These are phyloP conservation scores for Podarcis lilfordi DNA, from an alignment of 2,797 vertebrate species.

Conservation along the genomic window DNA sequence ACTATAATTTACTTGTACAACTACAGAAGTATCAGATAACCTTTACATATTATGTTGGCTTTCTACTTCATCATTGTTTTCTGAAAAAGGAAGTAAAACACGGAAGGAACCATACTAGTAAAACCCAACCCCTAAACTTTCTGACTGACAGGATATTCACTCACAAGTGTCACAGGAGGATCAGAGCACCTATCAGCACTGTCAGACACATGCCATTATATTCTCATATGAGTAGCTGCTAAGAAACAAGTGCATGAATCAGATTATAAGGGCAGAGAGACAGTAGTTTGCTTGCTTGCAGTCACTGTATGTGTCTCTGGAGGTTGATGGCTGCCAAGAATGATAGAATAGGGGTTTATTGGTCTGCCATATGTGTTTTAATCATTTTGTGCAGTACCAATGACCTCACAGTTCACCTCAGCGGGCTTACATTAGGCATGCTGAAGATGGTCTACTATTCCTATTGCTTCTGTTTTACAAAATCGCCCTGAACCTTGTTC, in stretches of 20 bases:
- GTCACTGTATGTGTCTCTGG: neutral
- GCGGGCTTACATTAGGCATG: neutral
- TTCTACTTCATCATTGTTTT: neutral
- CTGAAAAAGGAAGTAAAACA: neutral
- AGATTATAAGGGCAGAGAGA: neutral
- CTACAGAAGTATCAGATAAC: neutral
- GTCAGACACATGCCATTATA: neutral
- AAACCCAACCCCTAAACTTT: neutral
- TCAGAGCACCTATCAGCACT: no score
- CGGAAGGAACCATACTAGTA: neutral
- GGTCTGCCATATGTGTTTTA: neutral
- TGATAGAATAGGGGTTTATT: neutral
- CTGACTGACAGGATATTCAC: neutral
- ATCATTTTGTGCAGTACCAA: neutral
- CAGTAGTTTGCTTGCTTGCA: neutral
- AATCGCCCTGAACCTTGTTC: neutral
- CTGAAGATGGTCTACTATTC: neutral
- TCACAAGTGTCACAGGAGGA: neutral
- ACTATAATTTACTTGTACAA: neutral
- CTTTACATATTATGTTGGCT: neutral
- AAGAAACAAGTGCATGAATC: neutral
- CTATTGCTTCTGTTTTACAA: neutral
- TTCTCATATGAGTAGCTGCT: neutral
- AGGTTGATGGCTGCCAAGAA: neutral
- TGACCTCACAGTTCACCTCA: accelerated